Evolutionary conservation across 1,140 invertebrate species (phyloP), one percentile per base, ranked within the genome.

Genomic region (Tetragonula clypearis): DNA sequence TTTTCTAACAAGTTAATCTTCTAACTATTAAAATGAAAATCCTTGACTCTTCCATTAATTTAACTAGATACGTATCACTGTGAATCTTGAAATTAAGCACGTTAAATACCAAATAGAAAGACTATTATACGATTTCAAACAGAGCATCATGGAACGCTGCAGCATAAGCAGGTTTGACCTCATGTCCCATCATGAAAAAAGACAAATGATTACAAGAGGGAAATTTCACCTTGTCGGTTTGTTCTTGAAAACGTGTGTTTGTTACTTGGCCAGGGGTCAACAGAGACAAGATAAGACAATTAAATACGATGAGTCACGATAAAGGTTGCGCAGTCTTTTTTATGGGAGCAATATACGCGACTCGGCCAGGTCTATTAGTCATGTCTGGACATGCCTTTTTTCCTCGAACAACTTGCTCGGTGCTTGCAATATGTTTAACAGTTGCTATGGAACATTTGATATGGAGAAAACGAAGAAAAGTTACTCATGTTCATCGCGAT

Each of bases 221-320:
- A 68, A 55, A 49, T 55, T 56, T 82, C 30, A 53, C 30, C 6
- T 26, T 30, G 30, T n/a, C 12, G 23, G 26, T 75, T 55, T 56
- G 15, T 21, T 76, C 53, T 77, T 77, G 2, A 6, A 66, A 77
- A 82, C 26, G 23, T 49, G 4, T 53, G 53, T 21, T 26, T 56
- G n/a, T 21, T 56, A 49, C 8, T 26, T 41, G 53, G 49, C 0
- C 71, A 55, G 21, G 11, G 71, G 72, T 66, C 60, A 73, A 4
- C 35, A 49, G 21, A 49, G 35, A 8, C 71, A 17, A 62, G 79
- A 74, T 82, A 82, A 66, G 30, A 56, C 73, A 82, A 82, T 76
- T 82, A 82, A 82, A 82, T 17, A 23, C 73, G 35, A 77, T 68
- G 81, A 82, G 81, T 82, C 81, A 82, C 60, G 81, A 77, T 58